Evolutionary conservation across 1,140 invertebrate species (phyloP), one percentile per base, ranked within the genome.

Genomic region (Anoplolepis gracilipes): DNA sequence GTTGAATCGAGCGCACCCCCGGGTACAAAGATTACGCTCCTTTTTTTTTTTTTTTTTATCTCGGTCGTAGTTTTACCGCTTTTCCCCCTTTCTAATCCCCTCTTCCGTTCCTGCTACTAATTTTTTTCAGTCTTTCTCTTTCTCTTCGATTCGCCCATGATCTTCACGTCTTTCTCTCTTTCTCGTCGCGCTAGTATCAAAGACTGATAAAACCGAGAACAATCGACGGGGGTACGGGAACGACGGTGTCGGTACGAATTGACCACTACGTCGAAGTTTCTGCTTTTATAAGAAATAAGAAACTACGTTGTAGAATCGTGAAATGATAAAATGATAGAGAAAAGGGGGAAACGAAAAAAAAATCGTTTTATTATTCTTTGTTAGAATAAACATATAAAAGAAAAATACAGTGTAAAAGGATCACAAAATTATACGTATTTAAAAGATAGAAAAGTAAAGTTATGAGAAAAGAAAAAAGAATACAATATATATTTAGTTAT

Each of bases 1-100:
- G 33, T 76, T 73, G 73, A 85, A 84, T 85, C 75, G 64, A 90
- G 77, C 73, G 57, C 70, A 81, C 78, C 75, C 87, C n/a, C 30
- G 82, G 73, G 75, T 69, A 86, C 77, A 55, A 87, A 90, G 77
- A 91, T 91, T 90, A 90, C 65, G 0, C 55, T 64, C 30, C 19
- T 28, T 30, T 22, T 53, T 73, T 87, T 75, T 59, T 28, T 30
- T 22, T 53, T 73, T 87, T 75, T 59, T 57, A 33, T 57, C 61
- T 62, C 53, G 7, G 11, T 36, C 53, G n/a, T 30, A 30, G 42
- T 86, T 78, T 64, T n/a, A 46, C 16, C n/a, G 33, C 33, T 55
- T n/a, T n/a, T n/a, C 28, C 19, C 57, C 61, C 16, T 33, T 28
- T n/a, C 33, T 49, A 49, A 49, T 49, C 3, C 46, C 16, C 16